These are phyloP conservation scores for Scaptomyza tumidula DNA, from an alignment of 2,888 invertebrate species.

Conservation along the genomic window DNA sequence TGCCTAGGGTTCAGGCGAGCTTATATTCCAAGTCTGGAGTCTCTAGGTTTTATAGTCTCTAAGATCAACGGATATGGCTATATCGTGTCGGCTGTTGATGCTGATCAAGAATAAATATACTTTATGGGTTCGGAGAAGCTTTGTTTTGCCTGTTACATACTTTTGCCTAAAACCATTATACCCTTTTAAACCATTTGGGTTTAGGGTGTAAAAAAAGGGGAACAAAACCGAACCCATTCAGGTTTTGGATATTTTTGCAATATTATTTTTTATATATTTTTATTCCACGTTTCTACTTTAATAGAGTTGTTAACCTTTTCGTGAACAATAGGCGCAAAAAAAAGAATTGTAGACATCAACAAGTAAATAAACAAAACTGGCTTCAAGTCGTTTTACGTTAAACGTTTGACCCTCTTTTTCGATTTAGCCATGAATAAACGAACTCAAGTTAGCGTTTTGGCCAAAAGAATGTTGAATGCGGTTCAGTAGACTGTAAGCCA, in stretches of 20 bases:
- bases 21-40: no score
- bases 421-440: conserved; percentile 2
- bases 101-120: no score
- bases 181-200: no score
- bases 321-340: background rate
- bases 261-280: no score
- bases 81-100: no score
- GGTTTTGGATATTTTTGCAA: background rate
- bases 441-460: background rate
- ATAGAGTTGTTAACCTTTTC: conserved; percentile 1
- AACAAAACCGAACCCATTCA: background rate
- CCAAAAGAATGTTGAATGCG: background rate
- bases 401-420: background rate
- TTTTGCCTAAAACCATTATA: no score
- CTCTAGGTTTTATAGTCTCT: no score
- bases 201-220: background rate
- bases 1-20: no score
- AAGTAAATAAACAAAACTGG: conserved; percentile 1
- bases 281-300: background rate
- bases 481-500: background rate
- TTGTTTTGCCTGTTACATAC: no score
- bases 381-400: background rate
- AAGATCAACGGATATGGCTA: no score
- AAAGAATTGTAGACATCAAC: background rate
- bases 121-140: no score